Conservation (phyloP, 2,113 vertebrate genomes). For the Sakesphorus luctuosus region DNA sequence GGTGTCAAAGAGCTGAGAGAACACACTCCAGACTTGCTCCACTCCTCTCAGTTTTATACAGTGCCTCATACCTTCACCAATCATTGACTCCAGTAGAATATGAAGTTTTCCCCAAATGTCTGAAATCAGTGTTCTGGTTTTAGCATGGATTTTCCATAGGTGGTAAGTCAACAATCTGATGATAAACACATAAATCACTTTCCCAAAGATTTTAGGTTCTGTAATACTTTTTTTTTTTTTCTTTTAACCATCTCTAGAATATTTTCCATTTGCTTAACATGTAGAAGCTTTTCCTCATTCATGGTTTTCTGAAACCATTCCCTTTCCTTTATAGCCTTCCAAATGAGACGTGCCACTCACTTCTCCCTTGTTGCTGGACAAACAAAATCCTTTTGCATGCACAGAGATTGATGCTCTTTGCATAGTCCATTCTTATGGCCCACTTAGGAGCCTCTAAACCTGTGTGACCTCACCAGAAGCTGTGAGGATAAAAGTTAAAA, state of each 20-base stretch:
- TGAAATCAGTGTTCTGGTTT: neutral
- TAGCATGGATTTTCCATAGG: neutral
- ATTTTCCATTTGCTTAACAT: neutral
- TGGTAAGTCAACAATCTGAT: neutral
- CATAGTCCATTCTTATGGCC: too few species aligned
- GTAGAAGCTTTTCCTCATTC: neutral
- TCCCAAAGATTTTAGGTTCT: neutral
- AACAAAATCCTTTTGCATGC: neutral
- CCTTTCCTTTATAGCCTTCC: neutral
- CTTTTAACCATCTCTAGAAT: neutral
- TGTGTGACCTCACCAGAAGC: neutral
- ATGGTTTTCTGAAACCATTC: neutral
- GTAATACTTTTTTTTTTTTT: neutral
- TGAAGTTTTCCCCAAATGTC: neutral
- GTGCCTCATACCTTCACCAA: accelerated
- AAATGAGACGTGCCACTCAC: neutral
- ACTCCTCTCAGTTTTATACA: neutral
- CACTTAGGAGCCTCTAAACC: neutral
- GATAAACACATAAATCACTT: neutral
- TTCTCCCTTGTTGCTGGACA: neutral
- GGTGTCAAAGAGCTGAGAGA: neutral
- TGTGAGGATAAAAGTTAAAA: neutral
- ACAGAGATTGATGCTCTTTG: neutral
- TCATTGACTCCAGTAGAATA: neutral
- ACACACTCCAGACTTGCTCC: neutral